Evolutionary conservation across 2,113 vertebrate genomes (phyloP).

Genomic region (Scolopax mira): DNA sequence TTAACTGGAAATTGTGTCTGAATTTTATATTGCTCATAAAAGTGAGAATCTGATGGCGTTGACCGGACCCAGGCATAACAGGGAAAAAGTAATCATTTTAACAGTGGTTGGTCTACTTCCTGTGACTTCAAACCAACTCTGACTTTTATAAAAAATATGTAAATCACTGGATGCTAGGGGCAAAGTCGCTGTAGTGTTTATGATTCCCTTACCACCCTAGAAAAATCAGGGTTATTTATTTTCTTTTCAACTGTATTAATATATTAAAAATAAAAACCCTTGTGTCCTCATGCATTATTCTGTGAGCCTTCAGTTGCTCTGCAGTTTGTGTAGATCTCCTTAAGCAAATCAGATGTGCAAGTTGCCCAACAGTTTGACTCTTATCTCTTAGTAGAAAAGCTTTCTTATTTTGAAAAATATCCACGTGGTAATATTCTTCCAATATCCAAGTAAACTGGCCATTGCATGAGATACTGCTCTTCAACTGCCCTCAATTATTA

Average conservation of each 20-base stretch:
- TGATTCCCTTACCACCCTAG: background rate
- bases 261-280: background rate
- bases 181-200: slow-evolving; percentile 48
- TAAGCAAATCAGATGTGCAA: background rate
- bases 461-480: background rate
- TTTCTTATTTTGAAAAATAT: background rate
- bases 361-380: background rate
- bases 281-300: slow-evolving; percentile 1
- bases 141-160: slow-evolving; percentile 45
- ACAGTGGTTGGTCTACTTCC: slow-evolving; percentile 52
- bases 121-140: slow-evolving; percentile 53
- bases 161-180: slow-evolving; percentile 14
- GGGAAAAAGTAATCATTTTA: slow-evolving; percentile 45
- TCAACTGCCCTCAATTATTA: background rate
- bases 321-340: background rate
- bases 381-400: background rate
- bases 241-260: background rate
- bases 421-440: background rate
- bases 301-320: background rate
- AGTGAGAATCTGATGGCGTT: slow-evolving; percentile 3
- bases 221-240: slow-evolving; percentile 52
- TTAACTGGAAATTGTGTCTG: slow-evolving; percentile 8
- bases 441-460: background rate
- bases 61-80: background rate
- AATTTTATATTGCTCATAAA: slow-evolving; percentile 3